phyloP scores from a whole-genome alignment of 2,113 vertebrate species.

The Addax nasomaculatus region DNA sequence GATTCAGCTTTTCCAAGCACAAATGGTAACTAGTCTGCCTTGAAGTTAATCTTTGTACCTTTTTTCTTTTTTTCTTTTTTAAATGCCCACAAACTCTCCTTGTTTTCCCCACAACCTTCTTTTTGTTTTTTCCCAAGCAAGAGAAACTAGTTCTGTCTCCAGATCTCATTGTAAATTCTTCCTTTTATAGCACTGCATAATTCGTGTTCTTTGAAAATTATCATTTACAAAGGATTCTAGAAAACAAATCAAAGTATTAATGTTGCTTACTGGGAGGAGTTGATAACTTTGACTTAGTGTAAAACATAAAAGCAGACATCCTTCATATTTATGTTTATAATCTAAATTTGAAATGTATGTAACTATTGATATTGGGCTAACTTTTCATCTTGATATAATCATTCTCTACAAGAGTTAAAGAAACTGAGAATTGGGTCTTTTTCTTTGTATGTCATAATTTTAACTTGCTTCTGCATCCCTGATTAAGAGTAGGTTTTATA shows the following conservation, averaged over 20 bases:
- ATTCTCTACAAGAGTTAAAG: conserved; percentile 20
- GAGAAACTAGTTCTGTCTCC: conserved; percentile 12
- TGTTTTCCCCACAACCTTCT: background rate
- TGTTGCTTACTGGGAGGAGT: conserved; percentile 50
- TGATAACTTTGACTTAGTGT: conserved; percentile 32
- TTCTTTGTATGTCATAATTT: background rate
- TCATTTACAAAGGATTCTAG: conserved; percentile 37
- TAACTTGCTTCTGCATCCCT: background rate
- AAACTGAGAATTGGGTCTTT: conserved; percentile 4
- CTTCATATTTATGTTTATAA: conserved; percentile 69
- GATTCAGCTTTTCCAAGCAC: background rate
- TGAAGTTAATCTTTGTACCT: conserved; percentile 8
- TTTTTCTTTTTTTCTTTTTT: background rate
- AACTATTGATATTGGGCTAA: conserved; percentile 52
- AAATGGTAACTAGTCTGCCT: background rate
- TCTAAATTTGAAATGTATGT: conserved; percentile 57
- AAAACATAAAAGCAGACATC: conserved; percentile 62
- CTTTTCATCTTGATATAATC: conserved; percentile 50
- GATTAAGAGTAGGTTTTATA: background rate
- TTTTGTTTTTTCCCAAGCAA: background rate
- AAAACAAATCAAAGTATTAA: conserved; percentile 67
- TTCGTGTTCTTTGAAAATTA: conserved; percentile 71
- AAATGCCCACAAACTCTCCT: background rate
- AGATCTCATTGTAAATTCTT: conserved; percentile 53
- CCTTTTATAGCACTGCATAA: conserved; percentile 44